phyloP scores from a whole-genome alignment of 2,113 vertebrate species.

The Passerina amoena region DNA sequence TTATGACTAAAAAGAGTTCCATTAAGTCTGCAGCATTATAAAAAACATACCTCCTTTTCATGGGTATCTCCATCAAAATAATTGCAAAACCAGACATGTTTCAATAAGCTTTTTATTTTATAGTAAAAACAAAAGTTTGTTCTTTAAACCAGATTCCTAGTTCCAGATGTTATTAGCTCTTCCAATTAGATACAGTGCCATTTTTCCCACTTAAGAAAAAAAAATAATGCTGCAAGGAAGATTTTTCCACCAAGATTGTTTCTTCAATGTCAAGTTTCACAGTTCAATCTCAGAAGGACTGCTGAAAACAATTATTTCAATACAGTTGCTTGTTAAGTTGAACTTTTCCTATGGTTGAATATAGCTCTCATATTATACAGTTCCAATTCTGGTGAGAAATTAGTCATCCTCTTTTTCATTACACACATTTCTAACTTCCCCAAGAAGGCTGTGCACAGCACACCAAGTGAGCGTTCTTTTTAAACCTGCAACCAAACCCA shows the following conservation, averaged over 20 bases:
- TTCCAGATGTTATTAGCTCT: neutral
- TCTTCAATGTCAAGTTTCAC: neutral
- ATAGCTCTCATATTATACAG: neutral
- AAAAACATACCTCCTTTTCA: neutral
- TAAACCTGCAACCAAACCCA: neutral
- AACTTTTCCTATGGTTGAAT: neutral
- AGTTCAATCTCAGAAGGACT: neutral
- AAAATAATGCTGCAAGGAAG: neutral
- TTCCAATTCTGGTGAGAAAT: neutral
- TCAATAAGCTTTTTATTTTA: slow-evolving; percentile 42
- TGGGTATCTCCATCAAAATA: neutral
- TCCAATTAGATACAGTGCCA: neutral
- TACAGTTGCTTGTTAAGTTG: neutral
- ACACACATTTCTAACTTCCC: neutral
- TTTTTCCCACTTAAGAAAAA: neutral
- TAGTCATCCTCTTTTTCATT: neutral
- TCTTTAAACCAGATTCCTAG: slow-evolving; percentile 12
- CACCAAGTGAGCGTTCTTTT: neutral
- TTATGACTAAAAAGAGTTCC: neutral
- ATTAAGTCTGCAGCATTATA: neutral
- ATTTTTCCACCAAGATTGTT: neutral
- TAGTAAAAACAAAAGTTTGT: slow-evolving; percentile 34
- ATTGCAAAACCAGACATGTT: neutral
- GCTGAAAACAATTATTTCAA: neutral
- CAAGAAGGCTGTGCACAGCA: neutral